phyloP scores from a whole-genome alignment of 1,140 invertebrate species.

The Papilio helenus region DNA sequence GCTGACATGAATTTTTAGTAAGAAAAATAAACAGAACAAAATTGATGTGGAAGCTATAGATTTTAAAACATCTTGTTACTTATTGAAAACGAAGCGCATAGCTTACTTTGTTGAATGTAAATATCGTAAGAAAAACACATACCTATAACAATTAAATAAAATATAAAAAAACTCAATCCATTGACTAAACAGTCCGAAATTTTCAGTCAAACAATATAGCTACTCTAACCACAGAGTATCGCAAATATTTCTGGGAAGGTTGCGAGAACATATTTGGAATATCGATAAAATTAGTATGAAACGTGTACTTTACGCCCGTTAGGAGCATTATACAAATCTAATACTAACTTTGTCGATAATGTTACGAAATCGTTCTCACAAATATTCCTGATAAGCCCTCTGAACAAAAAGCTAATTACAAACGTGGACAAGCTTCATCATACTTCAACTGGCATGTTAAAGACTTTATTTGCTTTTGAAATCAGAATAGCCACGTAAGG shows the following conservation, averaged over 20 bases:
- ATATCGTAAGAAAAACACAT: background rate
- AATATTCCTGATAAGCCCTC: too few species aligned
- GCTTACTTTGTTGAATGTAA: background rate
- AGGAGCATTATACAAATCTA: too few species aligned
- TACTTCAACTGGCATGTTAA: background rate
- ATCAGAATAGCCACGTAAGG: constrained; percentile 9
- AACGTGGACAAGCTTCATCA: background rate
- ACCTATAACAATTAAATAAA: constrained; percentile 16
- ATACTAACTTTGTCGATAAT: too few species aligned
- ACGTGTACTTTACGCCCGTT: too few species aligned
- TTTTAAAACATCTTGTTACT: background rate
- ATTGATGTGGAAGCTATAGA: background rate
- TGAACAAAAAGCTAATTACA: background rate
- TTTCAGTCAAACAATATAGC: background rate
- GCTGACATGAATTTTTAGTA: background rate
- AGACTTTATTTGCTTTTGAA: background rate
- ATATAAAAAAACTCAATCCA: background rate
- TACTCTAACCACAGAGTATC: too few species aligned
- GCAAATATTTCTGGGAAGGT: too few species aligned
- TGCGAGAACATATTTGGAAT: too few species aligned
- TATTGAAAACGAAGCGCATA: background rate
- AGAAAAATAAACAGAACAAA: background rate
- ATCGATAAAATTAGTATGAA: too few species aligned
- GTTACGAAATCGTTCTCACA: too few species aligned
- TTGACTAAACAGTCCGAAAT: background rate